Percentiles rank a stretch among this genome's conserved stretches.
Conservation (phyloP, 2,888 invertebrate genomes). For the Bhutanitis thaidina region DNA sequence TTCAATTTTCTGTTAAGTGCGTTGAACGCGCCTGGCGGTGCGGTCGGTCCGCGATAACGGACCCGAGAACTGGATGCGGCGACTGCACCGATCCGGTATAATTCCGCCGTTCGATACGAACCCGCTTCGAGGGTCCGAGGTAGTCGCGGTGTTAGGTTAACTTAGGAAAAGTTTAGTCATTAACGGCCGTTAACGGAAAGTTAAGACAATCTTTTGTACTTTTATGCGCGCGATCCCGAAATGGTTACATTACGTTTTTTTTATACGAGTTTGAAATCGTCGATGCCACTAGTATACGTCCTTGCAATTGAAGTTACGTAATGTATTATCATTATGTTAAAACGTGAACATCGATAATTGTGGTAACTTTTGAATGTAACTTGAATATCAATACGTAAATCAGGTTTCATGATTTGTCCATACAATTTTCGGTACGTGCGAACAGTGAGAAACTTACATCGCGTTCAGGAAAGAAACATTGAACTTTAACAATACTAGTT, state of each 20-base stretch:
- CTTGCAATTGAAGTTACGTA: too few relatives aligned
- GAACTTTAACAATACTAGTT: too few relatives aligned
- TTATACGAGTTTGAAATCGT: not conserved
- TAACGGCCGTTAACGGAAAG: not conserved
- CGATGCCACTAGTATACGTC: not conserved
- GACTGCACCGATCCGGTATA: slow-evolving; percentile 9
- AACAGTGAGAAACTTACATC: too few relatives aligned
- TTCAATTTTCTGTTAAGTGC: slow-evolving; percentile 54
- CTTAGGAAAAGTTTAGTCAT: slow-evolving; percentile 1
- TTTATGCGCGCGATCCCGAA: not conserved
- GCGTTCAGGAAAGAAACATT: too few relatives aligned
- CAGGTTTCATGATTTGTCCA: too few relatives aligned
- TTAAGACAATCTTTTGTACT: not conserved
- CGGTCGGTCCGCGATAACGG: slow-evolving; percentile 29
- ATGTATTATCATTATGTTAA: too few relatives aligned
- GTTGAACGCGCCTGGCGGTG: slow-evolving; percentile 25
- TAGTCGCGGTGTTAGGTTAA: not conserved
- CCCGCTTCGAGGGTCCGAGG: slow-evolving; percentile 1
- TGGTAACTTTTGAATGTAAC: too few relatives aligned
- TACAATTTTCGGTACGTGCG: too few relatives aligned
- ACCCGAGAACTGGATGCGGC: slow-evolving; percentile 16
- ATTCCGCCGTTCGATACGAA: not conserved
- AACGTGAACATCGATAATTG: too few relatives aligned
- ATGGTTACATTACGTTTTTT: not conserved
- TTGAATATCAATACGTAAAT: too few relatives aligned